phyloP scores from a whole-genome alignment of 2,797 vertebrate species.

The Huso huso region DNA sequence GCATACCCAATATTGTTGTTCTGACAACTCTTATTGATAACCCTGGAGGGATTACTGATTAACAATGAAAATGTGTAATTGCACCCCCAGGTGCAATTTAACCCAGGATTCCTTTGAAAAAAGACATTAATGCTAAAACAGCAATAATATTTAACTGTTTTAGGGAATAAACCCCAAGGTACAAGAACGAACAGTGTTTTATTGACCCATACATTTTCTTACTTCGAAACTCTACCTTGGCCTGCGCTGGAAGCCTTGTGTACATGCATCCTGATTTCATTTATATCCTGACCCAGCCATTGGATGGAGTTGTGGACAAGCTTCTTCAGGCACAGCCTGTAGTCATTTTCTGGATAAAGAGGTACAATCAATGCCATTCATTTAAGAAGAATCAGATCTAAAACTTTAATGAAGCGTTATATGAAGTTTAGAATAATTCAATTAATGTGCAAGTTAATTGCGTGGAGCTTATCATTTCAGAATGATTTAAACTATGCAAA shows the following conservation, averaged over 20 bases:
- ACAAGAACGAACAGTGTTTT: neutral
- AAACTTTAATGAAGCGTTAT: no score
- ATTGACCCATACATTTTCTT: constrained; percentile 7
- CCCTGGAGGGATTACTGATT: constrained; percentile 7
- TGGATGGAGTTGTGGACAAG: constrained; percentile 44
- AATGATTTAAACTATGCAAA: no score
- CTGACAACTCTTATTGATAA: constrained; percentile 6
- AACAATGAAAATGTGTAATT: constrained; percentile 7
- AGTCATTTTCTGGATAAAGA: constrained; percentile 51
- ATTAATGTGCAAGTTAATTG: no score
- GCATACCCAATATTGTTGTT: constrained; percentile 9
- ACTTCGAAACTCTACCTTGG: constrained; percentile 7
- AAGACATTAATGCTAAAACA: neutral
- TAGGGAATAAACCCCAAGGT: constrained; percentile 7
- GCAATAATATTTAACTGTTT: constrained; percentile 1
- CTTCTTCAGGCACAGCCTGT: constrained; percentile 45
- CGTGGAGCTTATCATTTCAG: no score
- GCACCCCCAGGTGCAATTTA: constrained; percentile 2
- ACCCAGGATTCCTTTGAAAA: constrained; percentile 9
- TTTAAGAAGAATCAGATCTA: constrained; percentile 4
- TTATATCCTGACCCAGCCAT: constrained; percentile 46
- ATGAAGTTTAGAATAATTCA: no score
- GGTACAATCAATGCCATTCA: constrained; percentile 33
- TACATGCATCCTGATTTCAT: constrained; percentile 45
- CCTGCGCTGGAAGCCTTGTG: constrained; percentile 22